phyloP scores from a whole-genome alignment of 2,797 vertebrate species.

The Phalanger gymnotis region DNA sequence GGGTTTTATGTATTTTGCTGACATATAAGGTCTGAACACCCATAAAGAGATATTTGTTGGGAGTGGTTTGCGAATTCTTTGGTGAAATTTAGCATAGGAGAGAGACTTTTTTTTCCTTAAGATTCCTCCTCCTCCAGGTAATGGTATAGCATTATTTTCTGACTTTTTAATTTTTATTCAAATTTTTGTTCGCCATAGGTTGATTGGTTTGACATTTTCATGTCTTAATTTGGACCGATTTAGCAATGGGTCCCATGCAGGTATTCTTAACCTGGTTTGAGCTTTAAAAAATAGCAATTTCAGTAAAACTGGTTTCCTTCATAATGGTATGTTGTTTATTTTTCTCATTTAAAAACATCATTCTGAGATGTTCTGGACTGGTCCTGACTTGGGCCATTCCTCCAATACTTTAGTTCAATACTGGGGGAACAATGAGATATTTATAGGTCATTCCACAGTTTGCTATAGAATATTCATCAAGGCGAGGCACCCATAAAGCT shows the following conservation, averaged over 20 bases:
- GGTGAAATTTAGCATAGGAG: background rate
- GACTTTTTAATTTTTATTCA: background rate
- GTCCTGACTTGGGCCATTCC: background rate
- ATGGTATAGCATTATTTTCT: background rate
- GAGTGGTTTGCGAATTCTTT: background rate
- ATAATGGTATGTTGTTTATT: background rate
- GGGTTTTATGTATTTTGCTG: background rate
- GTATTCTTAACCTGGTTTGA: background rate
- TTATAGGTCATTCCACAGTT: background rate
- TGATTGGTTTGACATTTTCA: background rate
- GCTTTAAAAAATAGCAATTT: background rate
- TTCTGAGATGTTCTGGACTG: background rate
- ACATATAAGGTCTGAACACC: background rate
- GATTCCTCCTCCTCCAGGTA: background rate
- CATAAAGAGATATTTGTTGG: background rate
- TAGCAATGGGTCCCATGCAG: background rate
- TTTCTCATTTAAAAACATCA: background rate
- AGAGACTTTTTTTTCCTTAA: background rate
- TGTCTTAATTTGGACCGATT: background rate
- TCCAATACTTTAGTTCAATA: background rate
- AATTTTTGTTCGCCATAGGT: background rate
- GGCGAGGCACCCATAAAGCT: background rate
- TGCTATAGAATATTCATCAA: background rate
- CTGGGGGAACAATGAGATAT: background rate
- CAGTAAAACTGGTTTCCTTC: background rate